A percentile compares a stretch with the other conserved stretches of the same genome.
These are phyloP conservation scores for Prosapia bicincta DNA, from an alignment of 2,888 invertebrate genomes.

Conservation along the genomic window DNA sequence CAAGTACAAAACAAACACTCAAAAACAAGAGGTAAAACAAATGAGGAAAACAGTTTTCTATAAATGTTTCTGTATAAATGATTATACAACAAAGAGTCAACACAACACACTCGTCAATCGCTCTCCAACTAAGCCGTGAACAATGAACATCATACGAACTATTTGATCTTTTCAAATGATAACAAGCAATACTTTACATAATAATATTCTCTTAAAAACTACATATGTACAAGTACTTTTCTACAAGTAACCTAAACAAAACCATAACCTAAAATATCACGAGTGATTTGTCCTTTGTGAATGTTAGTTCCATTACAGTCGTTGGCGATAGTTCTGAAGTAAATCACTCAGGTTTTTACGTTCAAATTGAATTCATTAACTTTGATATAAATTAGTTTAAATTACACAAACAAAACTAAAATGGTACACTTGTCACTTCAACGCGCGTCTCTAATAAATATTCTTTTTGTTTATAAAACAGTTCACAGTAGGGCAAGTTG, in stretches of 20 bases:
- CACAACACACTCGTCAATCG: too few relatives aligned
- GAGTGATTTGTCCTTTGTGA: background rate
- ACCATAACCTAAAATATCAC: background rate
- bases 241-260: background rate
- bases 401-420: background rate
- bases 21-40: too few relatives aligned
- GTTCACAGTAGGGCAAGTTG: constrained; percentile 34
- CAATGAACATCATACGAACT: background rate
- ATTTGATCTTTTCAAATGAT: background rate
- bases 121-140: background rate
- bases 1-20: background rate
- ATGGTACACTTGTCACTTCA: background rate
- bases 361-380: too few relatives aligned
- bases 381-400: too few relatives aligned
- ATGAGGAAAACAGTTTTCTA: too few relatives aligned
- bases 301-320: background rate
- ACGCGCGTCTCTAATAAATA: background rate
- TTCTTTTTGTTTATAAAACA: background rate
- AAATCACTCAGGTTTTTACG: too few relatives aligned
- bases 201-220: background rate
- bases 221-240: background rate
- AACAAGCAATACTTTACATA: background rate
- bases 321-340: too few relatives aligned
- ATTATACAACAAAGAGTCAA: too few relatives aligned
- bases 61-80: too few relatives aligned